A percentile compares a stretch with the other conserved stretches of the same genome.
phyloP scores from a whole-genome alignment of 2,888 invertebrate species.

The Automeris io region DNA sequence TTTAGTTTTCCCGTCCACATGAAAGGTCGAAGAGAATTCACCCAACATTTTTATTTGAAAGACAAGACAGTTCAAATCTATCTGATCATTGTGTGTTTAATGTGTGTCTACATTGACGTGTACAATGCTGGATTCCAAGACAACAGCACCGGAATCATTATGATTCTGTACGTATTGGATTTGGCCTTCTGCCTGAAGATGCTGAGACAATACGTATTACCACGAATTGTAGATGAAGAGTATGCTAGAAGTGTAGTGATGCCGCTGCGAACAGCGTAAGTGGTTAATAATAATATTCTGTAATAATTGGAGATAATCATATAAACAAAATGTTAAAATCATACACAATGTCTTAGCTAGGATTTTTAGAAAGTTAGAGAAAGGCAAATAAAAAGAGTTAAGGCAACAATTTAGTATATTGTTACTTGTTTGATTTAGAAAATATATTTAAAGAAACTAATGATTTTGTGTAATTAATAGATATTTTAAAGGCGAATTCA shows the following conservation, averaged over 20 bases:
- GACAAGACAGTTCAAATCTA: constrained; percentile 35
- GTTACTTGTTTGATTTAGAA: too few relatives aligned
- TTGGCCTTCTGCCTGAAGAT: constrained; percentile 46
- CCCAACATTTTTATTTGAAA: constrained; percentile 30
- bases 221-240: constrained; percentile 22
- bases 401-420: too few relatives aligned
- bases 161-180: constrained; percentile 40
- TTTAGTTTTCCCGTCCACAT: constrained; percentile 10
- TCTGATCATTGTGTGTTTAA: constrained; percentile 37
- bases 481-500: constrained; percentile 43
- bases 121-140: constrained; percentile 55
- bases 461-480: constrained; percentile 22
- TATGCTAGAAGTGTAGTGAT: constrained; percentile 22
- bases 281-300: constrained; percentile 4
- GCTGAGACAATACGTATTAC: constrained; percentile 31
- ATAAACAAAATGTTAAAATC: too few relatives aligned
- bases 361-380: too few relatives aligned
- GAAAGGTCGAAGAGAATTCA: constrained; percentile 16
- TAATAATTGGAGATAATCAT: neutral
- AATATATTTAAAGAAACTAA: neutral
- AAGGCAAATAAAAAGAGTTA: too few relatives aligned
- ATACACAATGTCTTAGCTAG: too few relatives aligned
- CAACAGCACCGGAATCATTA: constrained; percentile 32
- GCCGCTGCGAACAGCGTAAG: constrained; percentile 32
- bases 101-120: constrained; percentile 41